These are phyloP conservation scores for Cephalopachus bancanus DNA, from an alignment of 2,797 vertebrate species.

Conservation along the genomic window DNA sequence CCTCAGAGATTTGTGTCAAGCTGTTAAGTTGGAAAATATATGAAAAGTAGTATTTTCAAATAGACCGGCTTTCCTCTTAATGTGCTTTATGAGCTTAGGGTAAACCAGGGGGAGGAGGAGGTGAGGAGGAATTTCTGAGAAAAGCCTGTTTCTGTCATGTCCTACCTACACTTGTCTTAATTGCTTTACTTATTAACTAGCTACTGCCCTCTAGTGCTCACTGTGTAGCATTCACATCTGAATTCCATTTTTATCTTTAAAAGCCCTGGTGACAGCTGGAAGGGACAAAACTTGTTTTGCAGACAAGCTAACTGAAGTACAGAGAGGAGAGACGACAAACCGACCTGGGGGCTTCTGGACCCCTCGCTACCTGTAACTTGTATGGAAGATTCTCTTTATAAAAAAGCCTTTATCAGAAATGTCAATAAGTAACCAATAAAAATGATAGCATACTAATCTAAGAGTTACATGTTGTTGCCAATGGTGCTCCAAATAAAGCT, in stretches of 20 bases:
- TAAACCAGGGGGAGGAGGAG: neutral
- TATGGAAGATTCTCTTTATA: neutral
- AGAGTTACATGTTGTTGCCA: constrained; percentile 11
- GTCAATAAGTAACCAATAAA: constrained; percentile 25
- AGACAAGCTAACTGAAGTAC: neutral
- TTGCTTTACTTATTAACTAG: neutral
- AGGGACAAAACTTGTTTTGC: neutral
- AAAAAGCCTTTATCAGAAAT: constrained; percentile 9
- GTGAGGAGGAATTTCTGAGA: neutral
- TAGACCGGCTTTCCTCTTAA: constrained; percentile 57
- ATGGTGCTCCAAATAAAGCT: constrained; percentile 28
- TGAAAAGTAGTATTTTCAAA: constrained; percentile 67
- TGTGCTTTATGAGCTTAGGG: constrained; percentile 54
- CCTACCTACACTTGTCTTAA: neutral
- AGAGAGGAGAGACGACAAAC: neutral
- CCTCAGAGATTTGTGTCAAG: constrained; percentile 75
- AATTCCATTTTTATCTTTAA: constrained; percentile 20
- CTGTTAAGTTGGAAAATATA: constrained; percentile 73
- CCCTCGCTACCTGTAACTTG: neutral
- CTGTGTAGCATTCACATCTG: neutral
- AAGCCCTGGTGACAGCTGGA: neutral
- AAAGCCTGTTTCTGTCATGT: neutral
- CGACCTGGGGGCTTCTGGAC: neutral
- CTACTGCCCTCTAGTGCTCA: constrained; percentile 79
- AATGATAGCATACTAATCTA: constrained; percentile 5